Percentiles rank a stretch among this genome's conserved stretches.
These are phyloP conservation scores for Hydrotaea diabolus DNA, from an alignment of 2,888 invertebrate genomes.

Conservation along the genomic window DNA sequence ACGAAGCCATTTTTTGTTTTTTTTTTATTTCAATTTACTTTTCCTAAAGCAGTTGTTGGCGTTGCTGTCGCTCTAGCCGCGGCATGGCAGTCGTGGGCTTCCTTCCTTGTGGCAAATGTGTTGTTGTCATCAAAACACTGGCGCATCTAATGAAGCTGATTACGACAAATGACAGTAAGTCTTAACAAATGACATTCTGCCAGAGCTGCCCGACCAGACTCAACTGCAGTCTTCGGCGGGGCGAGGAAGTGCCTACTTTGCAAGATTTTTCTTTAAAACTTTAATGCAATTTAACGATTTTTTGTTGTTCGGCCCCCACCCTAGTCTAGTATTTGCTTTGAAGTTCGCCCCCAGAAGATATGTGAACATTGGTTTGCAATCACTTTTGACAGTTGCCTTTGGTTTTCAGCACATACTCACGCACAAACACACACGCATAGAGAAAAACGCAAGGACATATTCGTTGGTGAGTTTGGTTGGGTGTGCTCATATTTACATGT, in stretches of 20 bases:
- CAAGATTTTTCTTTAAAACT: slow-evolving; percentile 55
- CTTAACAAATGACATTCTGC: slow-evolving; percentile 49
- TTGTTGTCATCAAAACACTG: slow-evolving; percentile 58
- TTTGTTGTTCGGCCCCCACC: slow-evolving; percentile 30
- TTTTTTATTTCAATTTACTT: slow-evolving; percentile 17
- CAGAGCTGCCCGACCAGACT: background rate
- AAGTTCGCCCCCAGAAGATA: slow-evolving; percentile 53
- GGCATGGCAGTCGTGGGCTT: too few species aligned
- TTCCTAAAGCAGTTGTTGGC: background rate
- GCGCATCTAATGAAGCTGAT: slow-evolving; percentile 60
- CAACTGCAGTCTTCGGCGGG: slow-evolving; percentile 1
- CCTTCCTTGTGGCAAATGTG: slow-evolving; percentile 4
- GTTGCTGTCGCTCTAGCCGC: background rate
- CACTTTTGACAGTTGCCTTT: slow-evolving; percentile 63
- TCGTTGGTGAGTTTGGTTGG: background rate
- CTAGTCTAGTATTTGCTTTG: slow-evolving; percentile 49
- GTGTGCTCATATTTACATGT: slow-evolving; percentile 45
- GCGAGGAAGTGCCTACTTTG: too few species aligned
- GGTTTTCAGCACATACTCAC: slow-evolving; percentile 46
- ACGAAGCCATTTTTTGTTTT: background rate
- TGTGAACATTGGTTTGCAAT: slow-evolving; percentile 65
- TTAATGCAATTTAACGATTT: slow-evolving; percentile 58
- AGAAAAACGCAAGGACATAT: background rate
- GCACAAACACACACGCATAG: slow-evolving; percentile 42
- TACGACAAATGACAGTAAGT: slow-evolving; percentile 55